Percentiles rank a stretch among this genome's conserved stretches.
phyloP scores from a whole-genome alignment of 2,888 invertebrate genomes.

The Fragum sueziense region DNA sequence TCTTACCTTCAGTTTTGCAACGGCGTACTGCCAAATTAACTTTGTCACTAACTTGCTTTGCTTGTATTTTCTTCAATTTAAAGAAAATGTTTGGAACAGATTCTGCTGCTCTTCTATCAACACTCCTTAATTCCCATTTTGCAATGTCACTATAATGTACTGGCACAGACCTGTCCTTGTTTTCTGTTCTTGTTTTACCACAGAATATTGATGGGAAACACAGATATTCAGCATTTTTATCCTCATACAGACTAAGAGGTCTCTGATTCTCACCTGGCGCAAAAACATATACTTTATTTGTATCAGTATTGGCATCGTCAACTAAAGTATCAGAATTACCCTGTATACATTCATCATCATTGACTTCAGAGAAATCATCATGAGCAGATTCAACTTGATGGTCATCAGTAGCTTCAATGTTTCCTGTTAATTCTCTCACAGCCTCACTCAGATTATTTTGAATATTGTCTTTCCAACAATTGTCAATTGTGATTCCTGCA shows the following conservation, averaged over 20 bases:
- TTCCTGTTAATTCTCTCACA: no score
- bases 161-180: not conserved
- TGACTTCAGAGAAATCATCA: not conserved
- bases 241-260: slow-evolving; percentile 2
- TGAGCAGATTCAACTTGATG: slow-evolving; percentile 9
- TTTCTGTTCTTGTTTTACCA: not conserved
- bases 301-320: not conserved
- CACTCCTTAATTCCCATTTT: not conserved
- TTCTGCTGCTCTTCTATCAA: not conserved
- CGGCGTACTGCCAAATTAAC: not conserved
- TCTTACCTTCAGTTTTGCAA: not conserved
- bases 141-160: slow-evolving; percentile 4
- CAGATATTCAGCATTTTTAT: not conserved
- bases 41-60: slow-evolving; percentile 4
- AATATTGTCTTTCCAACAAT: no score
- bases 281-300: not conserved
- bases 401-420: not conserved
- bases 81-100: slow-evolving; percentile 1
- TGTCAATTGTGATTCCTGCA: no score
- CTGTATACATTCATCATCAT: not conserved
- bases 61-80: not conserved
- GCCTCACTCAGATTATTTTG: no score
- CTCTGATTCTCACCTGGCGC: slow-evolving; percentile 4
- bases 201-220: slow-evolving; percentile 12
- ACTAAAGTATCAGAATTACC: not conserved